Evolutionary conservation across 2,797 vertebrate species (phyloP).

Genomic region (Sebastes alutus): DNA sequence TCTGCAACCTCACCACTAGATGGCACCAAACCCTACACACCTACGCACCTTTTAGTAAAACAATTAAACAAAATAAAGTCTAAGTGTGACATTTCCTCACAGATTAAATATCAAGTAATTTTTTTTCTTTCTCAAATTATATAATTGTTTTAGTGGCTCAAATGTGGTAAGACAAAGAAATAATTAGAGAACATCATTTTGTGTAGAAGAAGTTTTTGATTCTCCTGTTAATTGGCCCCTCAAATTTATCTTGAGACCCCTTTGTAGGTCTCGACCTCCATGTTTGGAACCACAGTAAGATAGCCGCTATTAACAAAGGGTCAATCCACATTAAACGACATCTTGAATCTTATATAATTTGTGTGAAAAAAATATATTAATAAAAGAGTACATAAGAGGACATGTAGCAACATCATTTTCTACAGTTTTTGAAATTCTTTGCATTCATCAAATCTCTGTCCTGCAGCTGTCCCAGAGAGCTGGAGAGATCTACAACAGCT

Average conservation of each 20-base stretch:
- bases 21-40: too few relatives aligned
- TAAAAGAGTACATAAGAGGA: not conserved
- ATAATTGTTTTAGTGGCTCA: not conserved
- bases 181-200: not conserved
- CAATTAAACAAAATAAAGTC: not conserved
- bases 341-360: not conserved
- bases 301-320: not conserved
- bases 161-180: not conserved
- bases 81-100: not conserved
- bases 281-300: not conserved
- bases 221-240: not conserved
- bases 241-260: not conserved
- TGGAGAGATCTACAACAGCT: slow-evolving; percentile 96
- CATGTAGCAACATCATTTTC: not conserved
- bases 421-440: not conserved
- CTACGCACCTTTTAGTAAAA: not conserved
- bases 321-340: not conserved
- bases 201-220: not conserved
- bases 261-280: not conserved
- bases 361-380: not conserved
- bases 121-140: not conserved
- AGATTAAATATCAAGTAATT: not conserved
- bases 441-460: not conserved
- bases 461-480: slow-evolving; percentile 93
- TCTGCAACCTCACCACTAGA: not conserved